A percentile compares a stretch with the other conserved stretches of the same genome.
Evolutionary conservation across 2,113 vertebrate species (phyloP).

Genomic region (Amblyornis subalaris): DNA sequence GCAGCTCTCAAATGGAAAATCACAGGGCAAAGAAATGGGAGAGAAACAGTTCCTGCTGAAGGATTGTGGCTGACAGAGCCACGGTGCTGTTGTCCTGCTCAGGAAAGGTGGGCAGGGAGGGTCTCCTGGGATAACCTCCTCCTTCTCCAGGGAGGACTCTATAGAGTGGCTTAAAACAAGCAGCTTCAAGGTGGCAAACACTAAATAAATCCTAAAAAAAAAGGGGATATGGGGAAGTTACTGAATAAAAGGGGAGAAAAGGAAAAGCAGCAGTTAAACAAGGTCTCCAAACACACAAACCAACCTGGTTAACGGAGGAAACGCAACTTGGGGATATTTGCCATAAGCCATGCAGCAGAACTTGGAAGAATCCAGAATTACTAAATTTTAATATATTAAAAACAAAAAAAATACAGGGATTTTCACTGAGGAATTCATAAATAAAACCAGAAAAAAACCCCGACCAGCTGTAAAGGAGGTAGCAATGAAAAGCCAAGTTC

Average conservation of each 20-base stretch:
- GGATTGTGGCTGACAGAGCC: not conserved
- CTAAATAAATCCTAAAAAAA: not conserved
- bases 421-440: conserved; percentile 26
- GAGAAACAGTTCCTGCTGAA: not conserved
- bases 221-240: not conserved
- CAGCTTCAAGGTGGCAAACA: not conserved
- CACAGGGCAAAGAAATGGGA: accelerated
- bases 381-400: conserved; percentile 54
- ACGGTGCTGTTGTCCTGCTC: accelerated
- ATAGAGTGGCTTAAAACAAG: not conserved
- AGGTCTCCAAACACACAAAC: not conserved
- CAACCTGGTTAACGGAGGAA: not conserved
- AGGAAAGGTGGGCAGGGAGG: not conserved
- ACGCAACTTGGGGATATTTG: not conserved
- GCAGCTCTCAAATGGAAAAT: not conserved
- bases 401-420: conserved; percentile 13
- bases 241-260: not conserved
- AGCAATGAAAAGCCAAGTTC: not conserved
- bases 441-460: not conserved
- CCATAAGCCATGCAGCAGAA: conserved; percentile 27
- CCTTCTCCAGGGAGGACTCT: not conserved
- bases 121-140: not conserved
- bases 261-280: not conserved
- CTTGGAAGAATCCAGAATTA: not conserved
- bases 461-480: not conserved